Evolutionary conservation across 2,113 vertebrate genomes (phyloP), one percentile per base, ranked within the genome.

Genomic region (Hiodon tergisus): DNA sequence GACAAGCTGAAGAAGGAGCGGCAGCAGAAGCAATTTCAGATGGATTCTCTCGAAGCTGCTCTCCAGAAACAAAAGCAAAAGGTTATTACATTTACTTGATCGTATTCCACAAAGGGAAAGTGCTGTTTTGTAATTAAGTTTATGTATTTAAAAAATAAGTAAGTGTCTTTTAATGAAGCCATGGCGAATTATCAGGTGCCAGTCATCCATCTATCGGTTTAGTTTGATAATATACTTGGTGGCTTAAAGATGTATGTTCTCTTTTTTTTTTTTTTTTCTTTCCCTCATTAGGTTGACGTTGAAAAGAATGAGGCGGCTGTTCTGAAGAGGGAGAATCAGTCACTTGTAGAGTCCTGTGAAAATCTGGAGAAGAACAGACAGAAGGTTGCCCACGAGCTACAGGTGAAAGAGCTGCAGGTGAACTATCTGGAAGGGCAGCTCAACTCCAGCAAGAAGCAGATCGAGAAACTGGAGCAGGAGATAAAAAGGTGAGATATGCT

Each of bases 1-100:
- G 94, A 95, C 77, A 98, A 94, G 71, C 83, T 96, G 65, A 95
- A 94, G 85, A 97, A 94, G 76, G 95, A 96, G n/a, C 87, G 88
- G 67, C 91, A 91, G 63, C 95, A 98, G 78, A 92, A 92, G 67
- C 94, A 98, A 77, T 95, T 97, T 83, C 95, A 96, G 80, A 79
- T 97, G 2, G 95, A 97, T 8, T 91, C 93, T 8, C 81, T 97
- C 52, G 94, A 97, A 77, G 94, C 93, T 11, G 92, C 92, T 0
- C 79, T 97, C 66, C 93, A 95, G 69, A 98, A 96, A 79, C 94
- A 98, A 78, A 98, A 94, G 67, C 94, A 96, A 81, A 98, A 98
- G 93, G 95, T 96, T 82, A 17, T 79, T 80, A 46, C 4, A 5
- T 11, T 4, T 71, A 46, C 5, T 60, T 31, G 16, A 48, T 60